Evolutionary conservation across 2,888 invertebrate genomes (phyloP), one percentile per base, ranked within the genome.

Genomic region (Lysandra coridon): DNA sequence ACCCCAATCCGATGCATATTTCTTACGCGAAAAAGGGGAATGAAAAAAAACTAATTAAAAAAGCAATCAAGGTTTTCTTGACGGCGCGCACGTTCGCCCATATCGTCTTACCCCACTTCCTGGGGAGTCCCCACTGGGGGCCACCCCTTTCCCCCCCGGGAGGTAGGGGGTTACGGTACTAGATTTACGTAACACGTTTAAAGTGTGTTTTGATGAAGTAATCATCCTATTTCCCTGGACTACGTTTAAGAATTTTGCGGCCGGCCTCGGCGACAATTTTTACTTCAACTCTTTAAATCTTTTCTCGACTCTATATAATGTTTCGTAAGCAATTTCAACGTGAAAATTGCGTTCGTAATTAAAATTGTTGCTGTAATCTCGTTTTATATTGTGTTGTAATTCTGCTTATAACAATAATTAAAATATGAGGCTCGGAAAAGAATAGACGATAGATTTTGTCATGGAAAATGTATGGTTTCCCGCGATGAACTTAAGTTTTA

Each of bases 21-120:
- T 92, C 92, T 91, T 91, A 92, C 91, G 92, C 92, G 92, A 92
- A 93, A 92, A 92, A 91, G 93, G 93, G 94, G 92, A 91, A 90
- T 89, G 86, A 89, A 89, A 92, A 93, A 92, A 88, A 93, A 94
- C 94, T 94, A 94, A 94, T 94, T 94, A 94, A 94, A 94, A 94
- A 94, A 94, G 94, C 94, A 94, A 94, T 94, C 94, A 94, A 93
- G 94, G 94, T 94, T 94, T 94, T 94, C 94, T 94, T 94, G 94
- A 94, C 94, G 94, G 93, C 92, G 93, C 93, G 94, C 94, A 94
- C 94, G 94, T 94, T 94, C 94, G 93, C 92, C 94, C 93, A 94
- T 94, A 94, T 94, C 94, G 94, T 94, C 94, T 94, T 94, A 93
- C 94, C 93, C 93, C 92, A 85, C 85, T 89, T 89, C 88, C 89